Percentiles rank a stretch among this genome's conserved stretches.
Conservation (phyloP, 2,113 vertebrate genomes). For the Jacana jacana region DNA sequence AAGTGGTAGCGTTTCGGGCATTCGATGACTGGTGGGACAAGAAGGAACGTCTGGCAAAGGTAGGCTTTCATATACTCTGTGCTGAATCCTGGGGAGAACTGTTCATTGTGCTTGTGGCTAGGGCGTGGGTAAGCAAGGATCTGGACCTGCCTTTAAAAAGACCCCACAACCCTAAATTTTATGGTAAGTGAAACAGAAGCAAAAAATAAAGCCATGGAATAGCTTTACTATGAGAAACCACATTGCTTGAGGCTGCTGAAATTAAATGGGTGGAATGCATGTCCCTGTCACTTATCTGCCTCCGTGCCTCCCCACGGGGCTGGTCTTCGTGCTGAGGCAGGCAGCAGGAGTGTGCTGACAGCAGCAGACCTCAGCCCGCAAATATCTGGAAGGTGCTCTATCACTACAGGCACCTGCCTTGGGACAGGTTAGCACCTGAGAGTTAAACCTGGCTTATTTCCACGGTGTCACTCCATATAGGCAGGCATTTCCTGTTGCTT, state of each 20-base stretch:
- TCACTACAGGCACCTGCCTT: background rate
- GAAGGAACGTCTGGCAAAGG: constrained; percentile 95
- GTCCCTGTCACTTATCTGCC: background rate
- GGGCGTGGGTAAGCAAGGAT: background rate
- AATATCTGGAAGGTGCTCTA: background rate
- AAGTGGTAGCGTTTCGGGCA: constrained; percentile 95
- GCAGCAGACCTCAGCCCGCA: background rate
- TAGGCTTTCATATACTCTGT: background rate
- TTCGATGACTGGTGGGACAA: constrained; percentile 99
- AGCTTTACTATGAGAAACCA: background rate
- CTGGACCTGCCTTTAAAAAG: background rate
- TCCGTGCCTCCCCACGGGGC: background rate
- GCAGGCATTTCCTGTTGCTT: background rate
- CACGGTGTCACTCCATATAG: background rate
- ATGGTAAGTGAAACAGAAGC: background rate
- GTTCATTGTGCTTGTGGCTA: background rate
- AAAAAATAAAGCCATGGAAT: background rate
- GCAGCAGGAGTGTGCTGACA: background rate
- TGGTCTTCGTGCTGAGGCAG: background rate
- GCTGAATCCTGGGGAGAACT: background rate
- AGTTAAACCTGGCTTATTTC: background rate
- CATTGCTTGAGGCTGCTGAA: background rate
- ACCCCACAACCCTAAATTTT: background rate
- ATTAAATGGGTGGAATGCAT: background rate
- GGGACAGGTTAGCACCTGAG: background rate